phyloP scores from a whole-genome alignment of 2,888 invertebrate species.

The Morpho achilles region DNA sequence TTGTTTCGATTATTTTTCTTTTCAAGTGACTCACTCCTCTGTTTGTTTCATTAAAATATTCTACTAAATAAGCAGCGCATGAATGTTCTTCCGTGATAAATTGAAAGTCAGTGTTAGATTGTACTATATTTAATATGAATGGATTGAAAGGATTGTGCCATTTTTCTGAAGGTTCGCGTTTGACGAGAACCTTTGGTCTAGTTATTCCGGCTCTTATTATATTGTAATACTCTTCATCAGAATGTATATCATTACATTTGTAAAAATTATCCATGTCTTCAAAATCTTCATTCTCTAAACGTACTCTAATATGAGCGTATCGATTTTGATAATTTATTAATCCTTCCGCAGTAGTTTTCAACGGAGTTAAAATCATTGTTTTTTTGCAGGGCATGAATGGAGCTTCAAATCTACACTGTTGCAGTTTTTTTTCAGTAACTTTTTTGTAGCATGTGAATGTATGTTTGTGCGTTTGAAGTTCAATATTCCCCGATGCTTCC shows the following conservation, averaged over 20 bases:
- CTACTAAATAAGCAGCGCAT: constrained; percentile 49
- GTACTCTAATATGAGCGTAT: constrained; percentile 26
- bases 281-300: constrained; percentile 33
- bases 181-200: constrained; percentile 36
- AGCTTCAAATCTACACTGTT: constrained; percentile 39
- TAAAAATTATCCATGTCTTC: constrained; percentile 30
- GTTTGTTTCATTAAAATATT: constrained; percentile 49
- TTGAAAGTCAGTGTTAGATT: constrained; percentile 44
- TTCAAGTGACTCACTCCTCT: constrained; percentile 46
- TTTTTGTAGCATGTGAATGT: constrained; percentile 39
- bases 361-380: constrained; percentile 34
- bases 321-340: constrained; percentile 20
- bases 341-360: constrained; percentile 27
- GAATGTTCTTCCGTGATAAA: constrained; percentile 50
- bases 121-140: constrained; percentile 35
- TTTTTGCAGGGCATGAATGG: constrained; percentile 37
- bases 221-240: constrained; percentile 34
- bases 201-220: constrained; percentile 32
- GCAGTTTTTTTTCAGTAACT: constrained; percentile 29
- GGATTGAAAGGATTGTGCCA: constrained; percentile 47
- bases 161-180: constrained; percentile 37
- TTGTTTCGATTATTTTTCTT: constrained; percentile 37
- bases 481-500: constrained; percentile 39
- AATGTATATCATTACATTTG: constrained; percentile 31
- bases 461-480: constrained; percentile 37